Base-by-base conservation (phyloP, 2,113 vertebrate species). In the Dunckerocampus dactyliophorus region DNA sequence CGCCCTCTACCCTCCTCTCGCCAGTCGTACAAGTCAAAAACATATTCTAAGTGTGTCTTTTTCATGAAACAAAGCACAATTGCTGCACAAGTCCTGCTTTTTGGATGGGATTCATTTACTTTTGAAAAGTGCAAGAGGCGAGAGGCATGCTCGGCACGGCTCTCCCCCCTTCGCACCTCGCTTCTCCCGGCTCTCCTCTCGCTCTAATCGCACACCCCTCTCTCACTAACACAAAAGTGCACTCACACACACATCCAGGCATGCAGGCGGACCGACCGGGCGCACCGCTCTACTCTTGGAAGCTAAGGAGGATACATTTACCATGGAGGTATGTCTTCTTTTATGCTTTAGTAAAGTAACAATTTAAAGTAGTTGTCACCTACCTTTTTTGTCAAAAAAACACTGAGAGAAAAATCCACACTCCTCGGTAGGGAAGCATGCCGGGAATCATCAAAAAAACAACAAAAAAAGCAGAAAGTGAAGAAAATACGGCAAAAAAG, bases 401-500 rank as follows among this genome's bases (percentile, higher is more conserved):
- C 76, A 93, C 92, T 84, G 90, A 91, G 89, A 90, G 90, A 93
- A 88, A 92, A 94, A 93, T 88, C 90, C 90, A 94, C 91, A 95
- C 93, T 90, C 85, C 87, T 82, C 89, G 84, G 90, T 88, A 87
- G 94, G 92, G 54, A 92, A 93, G 93, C 95, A 98, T 98, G 82
- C 79, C 80, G 79, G 90, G 91, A 80, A 91, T 82, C 81, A 91
- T 92, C 89, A 91, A 92, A 84, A 92, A 89, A 82, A 85, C 82
- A 84, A 90, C 89, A 92, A 90, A 92, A 90, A 84, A 84, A 88
- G 89, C 70, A 82, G 79, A 82, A 87, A 91, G 89, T 90, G 85
- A 89, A 88, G 89, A 82, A 63, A 74, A 54, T 24, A 37, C 15
- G 9, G 16, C 8, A 15, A 47, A 74, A 81, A 74, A 65, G 65